Evolutionary conservation across 2,797 vertebrate genomes (phyloP), one percentile per base, ranked within the genome.

Genomic region (Chromis chromis): DNA sequence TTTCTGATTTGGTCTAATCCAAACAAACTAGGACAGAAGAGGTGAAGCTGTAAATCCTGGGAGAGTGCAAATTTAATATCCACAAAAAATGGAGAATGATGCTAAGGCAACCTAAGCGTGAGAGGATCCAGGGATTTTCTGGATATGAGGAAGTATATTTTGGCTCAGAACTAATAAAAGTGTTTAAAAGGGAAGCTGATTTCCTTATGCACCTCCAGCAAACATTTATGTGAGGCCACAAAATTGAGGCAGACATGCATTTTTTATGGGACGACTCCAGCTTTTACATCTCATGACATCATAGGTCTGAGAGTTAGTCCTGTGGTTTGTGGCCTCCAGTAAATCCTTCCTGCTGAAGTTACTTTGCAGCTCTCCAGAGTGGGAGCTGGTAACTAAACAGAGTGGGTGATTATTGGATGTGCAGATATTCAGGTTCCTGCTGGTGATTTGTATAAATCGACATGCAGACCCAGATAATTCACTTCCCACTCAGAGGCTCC

Each of bases 371-470:
- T 70, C 73, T 82, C 65, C 50, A 3, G 79, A 52, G 63, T n/a
- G 58, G 65, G 49, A 65, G 52, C 12, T 14, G 46, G 74, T 66
- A 81, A 72, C 82, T 81, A 70, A 79, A 81, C 46, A 70, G 68
- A 17, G 52, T 82, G 72, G 87, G 33, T 82, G 78, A 81, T 88
- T 71, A 70, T 76, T 61, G 72, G 62, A 74, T 65, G 75, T 70
- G 78, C 46, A 56, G 56, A 83, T 83, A 67, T 76, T 79, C 69
- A 53, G 25, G 40, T 72, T 84, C 83, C 65, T 74, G 58, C 58
- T 40, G 12, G 63, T 66, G 65, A 76, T 79, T 75, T 79, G 56
- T 68, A 42, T 56, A 76, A 74, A 65, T 85, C 62, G 76, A 62
- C 40, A 76, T 58, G 74, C 71, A 79, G 69, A 65, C 54, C 56